These are phyloP conservation scores for Cryptoprocta ferox DNA, from an alignment of 2,797 vertebrate genomes.

Conservation along the genomic window DNA sequence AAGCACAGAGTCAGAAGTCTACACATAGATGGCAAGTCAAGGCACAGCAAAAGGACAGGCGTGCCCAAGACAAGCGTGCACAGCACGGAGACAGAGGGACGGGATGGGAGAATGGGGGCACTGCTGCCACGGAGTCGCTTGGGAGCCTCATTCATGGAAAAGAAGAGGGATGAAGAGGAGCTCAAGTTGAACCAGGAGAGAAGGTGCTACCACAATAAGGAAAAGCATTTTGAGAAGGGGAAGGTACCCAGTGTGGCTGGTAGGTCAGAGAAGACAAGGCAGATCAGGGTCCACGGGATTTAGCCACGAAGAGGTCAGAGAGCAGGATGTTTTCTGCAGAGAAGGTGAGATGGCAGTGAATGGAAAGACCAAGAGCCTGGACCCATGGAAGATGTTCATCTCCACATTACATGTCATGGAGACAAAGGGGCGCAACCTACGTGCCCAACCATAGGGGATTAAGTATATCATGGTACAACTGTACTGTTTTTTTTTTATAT, in stretches of 20 bases:
- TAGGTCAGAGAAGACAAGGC: too few species aligned
- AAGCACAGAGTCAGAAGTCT: not conserved
- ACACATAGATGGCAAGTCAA: not conserved
- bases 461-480: not conserved
- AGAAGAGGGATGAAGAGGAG: not conserved
- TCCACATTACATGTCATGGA: not conserved
- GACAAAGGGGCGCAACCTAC: not conserved
- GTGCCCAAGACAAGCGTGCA: rapidly evolving
- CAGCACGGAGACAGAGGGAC: not conserved
- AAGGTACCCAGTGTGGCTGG: not conserved
- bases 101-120: rapidly evolving
- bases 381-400: not conserved
- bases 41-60: not conserved
- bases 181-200: not conserved
- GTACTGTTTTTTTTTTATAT: not conserved
- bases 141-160: not conserved
- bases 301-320: not conserved
- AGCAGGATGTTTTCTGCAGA: not conserved
- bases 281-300: not conserved
- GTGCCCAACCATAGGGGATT: not conserved
- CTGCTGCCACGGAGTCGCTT: not conserved
- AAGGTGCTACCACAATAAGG: not conserved
- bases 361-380: not conserved
- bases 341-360: not conserved
- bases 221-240: not conserved